These are phyloP conservation scores for Drosophila planitibia DNA, from an alignment of 2,888 invertebrate species.

Conservation along the genomic window DNA sequence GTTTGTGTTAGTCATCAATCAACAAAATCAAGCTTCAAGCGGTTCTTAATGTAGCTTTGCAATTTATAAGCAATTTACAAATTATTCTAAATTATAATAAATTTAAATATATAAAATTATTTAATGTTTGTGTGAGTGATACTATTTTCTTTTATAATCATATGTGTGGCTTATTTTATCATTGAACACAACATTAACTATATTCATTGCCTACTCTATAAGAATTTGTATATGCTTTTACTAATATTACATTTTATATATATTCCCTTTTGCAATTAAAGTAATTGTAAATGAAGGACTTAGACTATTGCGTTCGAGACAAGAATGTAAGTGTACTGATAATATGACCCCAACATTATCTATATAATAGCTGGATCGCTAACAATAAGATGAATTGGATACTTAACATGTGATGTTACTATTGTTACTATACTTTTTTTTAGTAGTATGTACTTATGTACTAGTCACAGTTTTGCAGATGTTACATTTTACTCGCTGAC, in stretches of 20 bases:
- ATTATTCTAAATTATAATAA: constrained; percentile 1
- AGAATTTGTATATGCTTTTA: neutral
- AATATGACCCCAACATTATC: neutral
- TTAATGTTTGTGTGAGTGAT: constrained; percentile 1
- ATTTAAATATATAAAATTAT: neutral
- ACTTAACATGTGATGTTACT: neutral
- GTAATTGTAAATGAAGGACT: neutral
- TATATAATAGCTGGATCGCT: neutral
- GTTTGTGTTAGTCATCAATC: constrained; percentile 12
- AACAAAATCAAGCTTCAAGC: constrained; percentile 20
- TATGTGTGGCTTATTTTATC: neutral
- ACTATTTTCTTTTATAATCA: neutral
- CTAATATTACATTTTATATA: neutral
- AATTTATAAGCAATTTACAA: constrained; percentile 1
- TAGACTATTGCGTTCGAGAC: neutral
- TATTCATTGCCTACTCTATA: neutral
- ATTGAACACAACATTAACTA: neutral
- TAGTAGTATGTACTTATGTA: constrained; percentile 2
- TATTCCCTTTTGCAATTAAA: neutral
- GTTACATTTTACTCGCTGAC: constrained; percentile 6
- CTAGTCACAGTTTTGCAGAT: constrained; percentile 21
- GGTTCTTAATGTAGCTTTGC: constrained; percentile 6
- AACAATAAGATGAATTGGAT: neutral
- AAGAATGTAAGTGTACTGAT: neutral
- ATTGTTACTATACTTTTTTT: constrained; percentile 1